Conservation (phyloP, 2,888 invertebrate genomes). For the Stictocephala bisonia region DNA sequence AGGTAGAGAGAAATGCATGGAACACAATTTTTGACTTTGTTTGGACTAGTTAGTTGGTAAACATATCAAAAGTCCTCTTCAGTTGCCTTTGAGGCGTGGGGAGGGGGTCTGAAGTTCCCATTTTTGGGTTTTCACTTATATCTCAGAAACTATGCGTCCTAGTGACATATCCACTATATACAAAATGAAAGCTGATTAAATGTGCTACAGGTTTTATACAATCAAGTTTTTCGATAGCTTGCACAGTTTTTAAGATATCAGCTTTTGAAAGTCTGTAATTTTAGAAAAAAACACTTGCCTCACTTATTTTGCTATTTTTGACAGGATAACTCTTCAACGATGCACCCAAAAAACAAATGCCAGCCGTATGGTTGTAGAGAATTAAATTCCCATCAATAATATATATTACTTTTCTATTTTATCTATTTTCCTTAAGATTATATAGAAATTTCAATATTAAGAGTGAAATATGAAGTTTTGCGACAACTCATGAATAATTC, state of each 20-base stretch:
- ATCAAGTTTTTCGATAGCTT: neutral
- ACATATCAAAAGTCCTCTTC: no score
- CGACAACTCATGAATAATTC: neutral
- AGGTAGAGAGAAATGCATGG: neutral
- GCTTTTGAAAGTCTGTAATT: constrained; percentile 17
- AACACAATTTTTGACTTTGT: neutral
- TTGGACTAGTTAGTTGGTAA: no score
- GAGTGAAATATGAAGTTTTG: constrained; percentile 12
- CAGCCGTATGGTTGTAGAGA: neutral
- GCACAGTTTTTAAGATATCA: neutral
- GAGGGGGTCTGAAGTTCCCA: neutral
- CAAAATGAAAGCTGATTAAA: neutral
- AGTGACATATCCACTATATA: no score
- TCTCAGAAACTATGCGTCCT: neutral
- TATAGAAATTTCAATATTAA: constrained; percentile 1
- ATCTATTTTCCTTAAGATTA: neutral
- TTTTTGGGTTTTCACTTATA: neutral
- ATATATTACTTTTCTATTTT: constrained; percentile 11
- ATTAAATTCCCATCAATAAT: neutral
- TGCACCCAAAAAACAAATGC: constrained; percentile 3
- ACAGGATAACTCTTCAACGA: constrained; percentile 11
- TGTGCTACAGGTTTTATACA: neutral
- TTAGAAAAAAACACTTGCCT: constrained; percentile 2
- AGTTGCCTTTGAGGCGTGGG: neutral
- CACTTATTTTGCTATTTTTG: neutral